Percentiles rank a stretch among this genome's conserved stretches.
Evolutionary conservation across 1,140 invertebrate genomes (phyloP).

Genomic region (Pachypsylla venusta): DNA sequence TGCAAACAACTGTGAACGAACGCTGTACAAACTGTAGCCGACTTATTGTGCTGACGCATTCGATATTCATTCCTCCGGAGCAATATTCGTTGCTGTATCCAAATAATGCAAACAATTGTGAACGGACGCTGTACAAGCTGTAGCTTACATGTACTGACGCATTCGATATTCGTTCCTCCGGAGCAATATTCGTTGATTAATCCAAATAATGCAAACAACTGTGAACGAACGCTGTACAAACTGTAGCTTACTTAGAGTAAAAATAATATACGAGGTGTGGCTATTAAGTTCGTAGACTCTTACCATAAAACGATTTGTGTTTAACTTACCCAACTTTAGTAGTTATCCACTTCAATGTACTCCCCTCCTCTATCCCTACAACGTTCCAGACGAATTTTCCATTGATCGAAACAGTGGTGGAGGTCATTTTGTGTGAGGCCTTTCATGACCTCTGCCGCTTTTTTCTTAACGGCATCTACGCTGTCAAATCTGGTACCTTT

Average conservation of each 20-base stretch:
- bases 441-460: too few species aligned
- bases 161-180: constrained; percentile 36
- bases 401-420: too few species aligned
- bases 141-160: constrained; percentile 25
- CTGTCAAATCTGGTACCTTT: too few species aligned
- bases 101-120: constrained; percentile 20
- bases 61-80: constrained; percentile 36
- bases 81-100: constrained; percentile 32
- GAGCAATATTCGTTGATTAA: constrained; percentile 33
- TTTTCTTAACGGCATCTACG: too few species aligned
- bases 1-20: constrained; percentile 23
- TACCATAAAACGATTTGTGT: too few species aligned
- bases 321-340: too few species aligned
- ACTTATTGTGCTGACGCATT: constrained; percentile 27
- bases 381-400: too few species aligned
- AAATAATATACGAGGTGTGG: too few species aligned
- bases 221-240: background rate
- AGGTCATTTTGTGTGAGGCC: too few species aligned
- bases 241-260: background rate
- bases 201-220: constrained; percentile 19
- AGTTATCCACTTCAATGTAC: too few species aligned
- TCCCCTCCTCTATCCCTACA: too few species aligned
- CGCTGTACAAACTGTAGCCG: background rate
- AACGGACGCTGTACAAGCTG: background rate
- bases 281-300: background rate